Base-by-base conservation (phyloP, 2,888 invertebrate species). In the Furcula furcula region DNA sequence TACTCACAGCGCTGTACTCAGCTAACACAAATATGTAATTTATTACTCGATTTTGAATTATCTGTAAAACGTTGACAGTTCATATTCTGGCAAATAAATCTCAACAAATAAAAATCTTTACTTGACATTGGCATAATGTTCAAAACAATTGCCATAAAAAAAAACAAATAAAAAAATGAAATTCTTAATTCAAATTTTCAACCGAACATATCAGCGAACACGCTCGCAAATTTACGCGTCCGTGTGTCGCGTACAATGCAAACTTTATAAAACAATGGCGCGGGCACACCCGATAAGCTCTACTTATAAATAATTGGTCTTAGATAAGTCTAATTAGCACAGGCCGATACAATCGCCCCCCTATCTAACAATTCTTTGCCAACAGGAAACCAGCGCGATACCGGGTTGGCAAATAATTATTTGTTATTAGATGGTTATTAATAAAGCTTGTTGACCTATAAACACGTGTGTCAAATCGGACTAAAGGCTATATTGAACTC, bases 221-320 rank as follows among this genome's bases (percentile, higher is more conserved):
- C 13, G 36, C 25, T 54, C 5, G 15, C 47, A 30, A 33, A 33
- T 29, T 53, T 29, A 14, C 2, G 4, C 9, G 23, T 2, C 65
- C 40, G 68, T 77, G 55, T 73, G 67, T 73, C 55, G 28, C 41
- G 10, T 12, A 21, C 36, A 18, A 23, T 38, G 44, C 47, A 49
- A 62, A 67, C 64, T 66, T 65, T 52, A 67, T 63, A 66, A 63
- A 73, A 86, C 84, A 85, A 86, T 83, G 71, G 75, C 60, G 55
- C 49, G 51, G 45, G 18, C 37, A 45, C 34, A 40, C 29, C 44
- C 79, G 85, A 85, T 84, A 85, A 85, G 74, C 62, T 59, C 40
- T 55, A 70, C 78, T 80, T 77, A 83, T 81, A 83, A 83, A 85
- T 84, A 86, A 86, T 82, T 81, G 79, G 80, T 75, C 70, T 74